Conservation (phyloP, 2,113 vertebrate genomes). For the Sardina pilchardus region DNA sequence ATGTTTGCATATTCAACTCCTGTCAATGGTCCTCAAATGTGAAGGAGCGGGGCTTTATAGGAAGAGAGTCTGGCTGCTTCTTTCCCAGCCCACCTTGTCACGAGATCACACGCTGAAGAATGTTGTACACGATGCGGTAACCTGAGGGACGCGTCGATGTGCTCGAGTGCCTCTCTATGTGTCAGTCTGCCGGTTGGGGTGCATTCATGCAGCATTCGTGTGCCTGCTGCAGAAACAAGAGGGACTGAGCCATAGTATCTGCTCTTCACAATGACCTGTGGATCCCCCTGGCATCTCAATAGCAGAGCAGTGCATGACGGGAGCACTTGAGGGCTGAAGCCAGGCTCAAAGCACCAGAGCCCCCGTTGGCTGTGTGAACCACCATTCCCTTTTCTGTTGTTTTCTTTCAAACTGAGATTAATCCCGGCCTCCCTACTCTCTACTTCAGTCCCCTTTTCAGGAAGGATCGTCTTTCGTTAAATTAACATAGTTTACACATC, state of each 20-base stretch:
- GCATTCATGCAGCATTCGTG: not conserved
- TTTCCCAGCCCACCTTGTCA: not conserved
- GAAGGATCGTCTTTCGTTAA: constrained; percentile 6
- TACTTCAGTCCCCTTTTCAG: constrained; percentile 5
- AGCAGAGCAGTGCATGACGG: not conserved
- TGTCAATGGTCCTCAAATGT: not conserved
- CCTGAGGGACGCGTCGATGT: not conserved
- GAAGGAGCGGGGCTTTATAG: not conserved
- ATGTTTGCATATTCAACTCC: not conserved
- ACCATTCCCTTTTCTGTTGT: not conserved
- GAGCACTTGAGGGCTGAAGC: constrained; percentile 11
- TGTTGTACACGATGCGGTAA: not conserved
- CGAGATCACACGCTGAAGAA: not conserved
- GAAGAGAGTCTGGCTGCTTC: not conserved
- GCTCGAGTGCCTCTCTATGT: not conserved
- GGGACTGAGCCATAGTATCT: not conserved
- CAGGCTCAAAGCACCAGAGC: not conserved
- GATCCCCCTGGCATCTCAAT: not conserved
- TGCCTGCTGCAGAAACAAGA: not conserved
- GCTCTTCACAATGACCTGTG: not conserved
- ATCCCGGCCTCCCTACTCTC: not conserved
- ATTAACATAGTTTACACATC: constrained; percentile 18
- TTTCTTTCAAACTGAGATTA: constrained; percentile 11
- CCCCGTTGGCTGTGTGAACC: not conserved
- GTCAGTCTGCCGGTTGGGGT: not conserved